A percentile compares a stretch with the other conserved stretches of the same genome.
Evolutionary conservation across 1,140 invertebrate genomes (phyloP).

Genomic region (Caenorhabditis remanei): DNA sequence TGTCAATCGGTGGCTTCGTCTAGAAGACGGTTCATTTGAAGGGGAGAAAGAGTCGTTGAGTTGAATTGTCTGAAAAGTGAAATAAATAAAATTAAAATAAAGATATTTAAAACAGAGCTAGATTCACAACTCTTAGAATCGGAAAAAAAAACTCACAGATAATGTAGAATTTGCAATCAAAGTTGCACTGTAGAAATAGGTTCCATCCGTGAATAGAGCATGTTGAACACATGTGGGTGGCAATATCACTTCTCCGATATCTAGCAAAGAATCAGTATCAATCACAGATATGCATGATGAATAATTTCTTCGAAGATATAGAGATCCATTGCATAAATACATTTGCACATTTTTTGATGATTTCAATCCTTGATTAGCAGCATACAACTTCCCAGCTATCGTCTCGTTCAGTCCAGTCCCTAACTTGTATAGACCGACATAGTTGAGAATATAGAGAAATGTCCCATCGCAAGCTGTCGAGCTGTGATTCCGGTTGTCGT

Average conservation of each 20-base stretch:
- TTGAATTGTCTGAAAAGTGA: slow-evolving; percentile 45
- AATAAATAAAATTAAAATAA: slow-evolving; percentile 2
- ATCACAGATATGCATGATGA: slow-evolving; percentile 75
- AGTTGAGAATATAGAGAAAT: slow-evolving; percentile 73
- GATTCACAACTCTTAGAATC: background rate
- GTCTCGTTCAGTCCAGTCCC: slow-evolving; percentile 75
- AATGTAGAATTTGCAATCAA: slow-evolving; percentile 58
- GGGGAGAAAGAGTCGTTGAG: slow-evolving; percentile 63
- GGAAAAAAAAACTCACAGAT: slow-evolving; percentile 27
- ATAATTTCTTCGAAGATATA: slow-evolving; percentile 73
- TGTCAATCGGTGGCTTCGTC: slow-evolving; percentile 68
- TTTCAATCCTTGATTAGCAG: slow-evolving; percentile 70
- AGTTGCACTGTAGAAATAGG: slow-evolving; percentile 67
- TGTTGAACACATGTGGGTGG: slow-evolving; percentile 69
- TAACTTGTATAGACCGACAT: slow-evolving; percentile 74
- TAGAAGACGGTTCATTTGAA: slow-evolving; percentile 25
- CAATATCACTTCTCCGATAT: slow-evolving; percentile 76
- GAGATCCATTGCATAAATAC: slow-evolving; percentile 71
- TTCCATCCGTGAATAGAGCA: slow-evolving; percentile 74
- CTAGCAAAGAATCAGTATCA: slow-evolving; percentile 72
- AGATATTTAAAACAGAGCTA: background rate
- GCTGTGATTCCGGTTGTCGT: slow-evolving; percentile 56
- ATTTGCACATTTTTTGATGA: slow-evolving; percentile 59
- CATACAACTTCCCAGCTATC: slow-evolving; percentile 71
- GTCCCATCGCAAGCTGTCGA: slow-evolving; percentile 63